phyloP scores from a whole-genome alignment of 2,888 invertebrate species.

The Gerosis bhagava region DNA sequence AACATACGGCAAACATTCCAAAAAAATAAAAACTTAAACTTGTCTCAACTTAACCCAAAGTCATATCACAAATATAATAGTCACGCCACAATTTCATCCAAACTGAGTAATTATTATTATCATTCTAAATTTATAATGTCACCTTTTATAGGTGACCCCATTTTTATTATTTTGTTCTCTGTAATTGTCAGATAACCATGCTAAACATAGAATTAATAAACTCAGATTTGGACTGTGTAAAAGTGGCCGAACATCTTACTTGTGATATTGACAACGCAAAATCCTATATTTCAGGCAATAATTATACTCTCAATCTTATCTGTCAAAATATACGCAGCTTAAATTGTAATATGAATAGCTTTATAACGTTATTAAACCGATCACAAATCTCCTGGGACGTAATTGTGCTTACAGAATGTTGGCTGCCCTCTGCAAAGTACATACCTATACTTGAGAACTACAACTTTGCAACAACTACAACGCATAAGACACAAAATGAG shows the following conservation, averaged over 20 bases:
- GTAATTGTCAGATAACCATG: no score
- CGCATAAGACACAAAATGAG: slow-evolving; percentile 32
- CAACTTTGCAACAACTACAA: background rate
- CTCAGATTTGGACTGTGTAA: background rate
- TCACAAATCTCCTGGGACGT: background rate
- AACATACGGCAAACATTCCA: no score
- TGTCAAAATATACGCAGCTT: background rate
- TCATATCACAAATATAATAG: no score
- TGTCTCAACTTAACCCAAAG: no score
- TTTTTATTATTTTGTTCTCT: no score
- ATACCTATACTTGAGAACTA: background rate
- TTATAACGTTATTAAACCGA: background rate
- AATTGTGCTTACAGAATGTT: slow-evolving; percentile 2
- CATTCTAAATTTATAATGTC: no score
- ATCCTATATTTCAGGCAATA: background rate
- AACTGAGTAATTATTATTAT: no score
- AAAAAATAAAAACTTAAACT: no score
- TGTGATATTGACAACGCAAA: background rate
- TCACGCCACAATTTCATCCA: no score
- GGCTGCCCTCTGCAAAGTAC: background rate
- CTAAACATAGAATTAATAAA: no score
- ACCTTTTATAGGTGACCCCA: no score
- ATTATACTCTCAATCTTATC: background rate
- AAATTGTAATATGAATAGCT: background rate
- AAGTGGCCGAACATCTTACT: background rate